These are phyloP conservation scores for Henricia sp. DNA, from an alignment of 53 echinoderm and acorn worm species.

Conservation along the genomic window DNA sequence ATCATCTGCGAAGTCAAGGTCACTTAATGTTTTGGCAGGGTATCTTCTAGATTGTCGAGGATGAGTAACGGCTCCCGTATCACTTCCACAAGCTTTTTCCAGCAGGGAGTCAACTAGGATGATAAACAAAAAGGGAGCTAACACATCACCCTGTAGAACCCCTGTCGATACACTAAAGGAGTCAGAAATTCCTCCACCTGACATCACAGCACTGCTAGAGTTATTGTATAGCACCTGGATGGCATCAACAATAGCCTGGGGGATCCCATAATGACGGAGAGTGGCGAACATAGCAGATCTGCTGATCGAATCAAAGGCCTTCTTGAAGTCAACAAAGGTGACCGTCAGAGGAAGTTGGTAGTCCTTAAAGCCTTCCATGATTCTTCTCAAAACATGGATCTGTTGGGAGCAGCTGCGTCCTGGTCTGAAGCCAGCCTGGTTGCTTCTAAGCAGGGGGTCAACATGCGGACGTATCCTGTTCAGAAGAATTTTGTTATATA, in stretches of 20 bases:
- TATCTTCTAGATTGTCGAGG: slow-evolving; percentile 53
- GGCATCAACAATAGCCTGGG: slow-evolving; percentile 12
- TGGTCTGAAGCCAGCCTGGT: slow-evolving; percentile 52
- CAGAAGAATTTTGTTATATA: slow-evolving; percentile 54
- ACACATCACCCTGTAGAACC: slow-evolving; percentile 42
- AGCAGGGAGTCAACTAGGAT: slow-evolving; percentile 16
- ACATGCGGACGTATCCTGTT: slow-evolving; percentile 24
- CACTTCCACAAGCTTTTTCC: not conserved
- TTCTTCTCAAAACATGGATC: slow-evolving; percentile 47
- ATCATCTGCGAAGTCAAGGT: slow-evolving; percentile 65
- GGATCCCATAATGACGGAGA: slow-evolving; percentile 37
- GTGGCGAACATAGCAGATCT: slow-evolving; percentile 44
- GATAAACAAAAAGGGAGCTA: slow-evolving; percentile 29
- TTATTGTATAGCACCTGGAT: slow-evolving; percentile 37
- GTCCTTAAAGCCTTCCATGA: slow-evolving; percentile 34
- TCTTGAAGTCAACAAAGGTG: slow-evolving; percentile 38
- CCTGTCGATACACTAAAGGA: slow-evolving; percentile 20
- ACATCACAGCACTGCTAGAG: slow-evolving; percentile 24
- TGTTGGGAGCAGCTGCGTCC: slow-evolving; percentile 42
- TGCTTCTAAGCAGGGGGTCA: slow-evolving; percentile 43
- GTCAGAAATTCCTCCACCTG: slow-evolving; percentile 28
- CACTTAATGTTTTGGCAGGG: slow-evolving; percentile 51
- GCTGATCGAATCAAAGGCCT: slow-evolving; percentile 48
- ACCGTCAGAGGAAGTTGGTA: slow-evolving; percentile 37
- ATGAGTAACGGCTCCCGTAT: slow-evolving; percentile 12